A percentile compares a stretch with the other conserved stretches of the same genome.
phyloP scores from a whole-genome alignment of 2,888 invertebrate species.

The Drosophila sordidula region DNA sequence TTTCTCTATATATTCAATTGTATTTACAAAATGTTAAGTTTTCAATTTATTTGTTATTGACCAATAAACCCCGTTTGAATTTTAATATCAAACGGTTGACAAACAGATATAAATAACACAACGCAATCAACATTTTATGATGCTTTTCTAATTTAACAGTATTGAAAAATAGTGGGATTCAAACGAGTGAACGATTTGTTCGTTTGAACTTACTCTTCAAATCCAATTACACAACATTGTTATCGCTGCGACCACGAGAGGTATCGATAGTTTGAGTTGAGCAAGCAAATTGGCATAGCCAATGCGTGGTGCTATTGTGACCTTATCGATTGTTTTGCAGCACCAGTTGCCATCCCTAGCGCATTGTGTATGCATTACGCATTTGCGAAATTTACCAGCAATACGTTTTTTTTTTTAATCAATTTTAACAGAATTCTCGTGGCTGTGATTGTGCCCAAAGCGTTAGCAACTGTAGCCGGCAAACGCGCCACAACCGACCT shows the following conservation, averaged over 20 bases:
- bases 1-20: no score
- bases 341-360: conserved; percentile 43
- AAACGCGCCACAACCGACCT: conserved; percentile 22
- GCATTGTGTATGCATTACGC: conserved; percentile 72
- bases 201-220: no score
- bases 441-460: conserved; percentile 20
- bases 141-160: no score
- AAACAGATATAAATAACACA: no score
- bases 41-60: no score
- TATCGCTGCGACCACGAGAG: conserved; percentile 7
- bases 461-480: conserved; percentile 30
- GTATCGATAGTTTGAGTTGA: neutral
- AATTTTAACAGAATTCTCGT: conserved; percentile 35
- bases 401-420: conserved; percentile 30
- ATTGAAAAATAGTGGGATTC: no score
- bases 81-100: no score
- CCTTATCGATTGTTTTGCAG: conserved; percentile 44
- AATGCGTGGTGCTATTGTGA: conserved; percentile 2
- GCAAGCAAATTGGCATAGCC: conserved; percentile 14
- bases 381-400: conserved; percentile 62
- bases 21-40: no score
- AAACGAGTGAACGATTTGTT: no score
- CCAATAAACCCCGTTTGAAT: no score
- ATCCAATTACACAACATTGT: neutral
- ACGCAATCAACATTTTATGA: no score